A percentile compares a stretch with the other conserved stretches of the same genome.
Conservation (phyloP, 2,113 vertebrate genomes). For the Tragelaphus buxtoni region DNA sequence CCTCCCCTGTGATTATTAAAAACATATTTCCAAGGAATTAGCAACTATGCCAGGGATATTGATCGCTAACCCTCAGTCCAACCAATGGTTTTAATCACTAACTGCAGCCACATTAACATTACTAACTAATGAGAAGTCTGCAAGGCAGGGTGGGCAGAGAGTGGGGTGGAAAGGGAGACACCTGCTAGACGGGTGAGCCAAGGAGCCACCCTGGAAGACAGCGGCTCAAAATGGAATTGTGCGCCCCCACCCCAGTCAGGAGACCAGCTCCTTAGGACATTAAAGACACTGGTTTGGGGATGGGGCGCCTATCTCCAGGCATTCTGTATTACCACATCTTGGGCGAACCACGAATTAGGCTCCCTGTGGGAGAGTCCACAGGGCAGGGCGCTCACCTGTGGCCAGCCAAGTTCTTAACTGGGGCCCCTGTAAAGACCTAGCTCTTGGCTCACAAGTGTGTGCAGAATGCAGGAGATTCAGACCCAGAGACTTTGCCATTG, state of each 20-base stretch:
- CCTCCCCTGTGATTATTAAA: constrained; percentile 58
- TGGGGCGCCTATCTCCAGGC: not conserved
- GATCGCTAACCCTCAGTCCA: not conserved
- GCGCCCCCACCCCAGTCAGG: not conserved
- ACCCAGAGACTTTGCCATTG: not conserved
- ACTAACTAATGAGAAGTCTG: not conserved
- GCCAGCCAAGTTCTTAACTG: not conserved
- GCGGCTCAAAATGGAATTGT: not conserved
- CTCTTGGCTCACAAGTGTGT: not conserved
- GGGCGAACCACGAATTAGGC: not conserved
- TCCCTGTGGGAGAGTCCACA: not conserved
- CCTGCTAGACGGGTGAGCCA: not conserved
- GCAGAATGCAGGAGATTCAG: not conserved
- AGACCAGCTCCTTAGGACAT: not conserved
- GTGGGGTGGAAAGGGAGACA: not conserved
- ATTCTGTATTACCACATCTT: not conserved
- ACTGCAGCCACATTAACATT: not conserved
- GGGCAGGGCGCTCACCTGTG: not conserved
- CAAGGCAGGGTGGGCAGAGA: not conserved
- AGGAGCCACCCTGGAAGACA: not conserved
- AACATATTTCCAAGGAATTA: constrained; percentile 65
- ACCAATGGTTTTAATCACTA: constrained; percentile 48
- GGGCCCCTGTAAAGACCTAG: not conserved
- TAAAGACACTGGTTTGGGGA: not conserved
- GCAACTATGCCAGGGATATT: constrained; percentile 49